These are phyloP conservation scores for Brachystomella parvula DNA, from an alignment of 1,140 invertebrate species.

Conservation along the genomic window DNA sequence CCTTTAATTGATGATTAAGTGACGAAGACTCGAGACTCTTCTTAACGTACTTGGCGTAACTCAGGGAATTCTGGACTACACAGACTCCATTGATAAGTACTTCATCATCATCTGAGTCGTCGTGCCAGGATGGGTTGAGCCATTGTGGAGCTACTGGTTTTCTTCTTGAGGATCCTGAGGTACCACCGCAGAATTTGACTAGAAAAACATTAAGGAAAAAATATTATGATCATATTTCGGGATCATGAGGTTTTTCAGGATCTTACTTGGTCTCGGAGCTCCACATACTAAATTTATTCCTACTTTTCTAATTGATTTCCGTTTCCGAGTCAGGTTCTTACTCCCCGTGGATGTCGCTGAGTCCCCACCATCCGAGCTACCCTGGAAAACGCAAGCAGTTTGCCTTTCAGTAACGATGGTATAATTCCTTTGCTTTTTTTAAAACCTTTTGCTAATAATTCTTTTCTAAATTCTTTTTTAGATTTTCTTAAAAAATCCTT, in stretches of 20 bases:
- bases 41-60: slow-evolving; percentile 17
- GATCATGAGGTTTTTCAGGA: neutral
- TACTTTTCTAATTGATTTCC: slow-evolving; percentile 2
- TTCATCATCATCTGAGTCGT: slow-evolving; percentile 51
- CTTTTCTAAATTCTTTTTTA: too few species aligned
- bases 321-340: slow-evolving; percentile 6
- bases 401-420: too few species aligned
- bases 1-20: neutral
- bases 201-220: slow-evolving; percentile 9
- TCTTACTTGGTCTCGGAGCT: slow-evolving; percentile 8
- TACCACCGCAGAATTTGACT: slow-evolving; percentile 31
- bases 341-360: slow-evolving; percentile 10
- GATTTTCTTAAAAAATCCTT: too few species aligned
- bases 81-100: slow-evolving; percentile 86
- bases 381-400: neutral
- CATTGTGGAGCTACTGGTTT: slow-evolving; percentile 93
- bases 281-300: slow-evolving; percentile 4
- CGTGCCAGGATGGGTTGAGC: slow-evolving; percentile 89
- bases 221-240: neutral
- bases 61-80: slow-evolving; percentile 52
- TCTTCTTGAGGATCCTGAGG: slow-evolving; percentile 54
- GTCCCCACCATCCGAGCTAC: neutral
- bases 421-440: too few species aligned
- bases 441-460: too few species aligned
- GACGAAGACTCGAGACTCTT: neutral